Evolutionary conservation across 2,888 invertebrate species (phyloP).

Genomic region (Cephus sareptanus): DNA sequence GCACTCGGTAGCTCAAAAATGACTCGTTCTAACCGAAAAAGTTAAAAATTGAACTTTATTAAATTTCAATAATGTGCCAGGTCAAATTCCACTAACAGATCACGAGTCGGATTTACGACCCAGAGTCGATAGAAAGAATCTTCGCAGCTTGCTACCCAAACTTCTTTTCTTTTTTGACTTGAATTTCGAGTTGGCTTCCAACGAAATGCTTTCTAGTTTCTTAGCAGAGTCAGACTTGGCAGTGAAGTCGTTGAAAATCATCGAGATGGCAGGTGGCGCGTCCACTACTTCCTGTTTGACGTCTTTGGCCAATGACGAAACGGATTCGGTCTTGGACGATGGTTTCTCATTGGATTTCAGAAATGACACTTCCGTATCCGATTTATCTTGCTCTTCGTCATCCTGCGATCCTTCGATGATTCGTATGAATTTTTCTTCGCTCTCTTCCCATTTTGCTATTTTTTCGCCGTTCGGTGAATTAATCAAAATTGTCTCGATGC

Average conservation of each 20-base stretch:
- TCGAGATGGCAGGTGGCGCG: background rate
- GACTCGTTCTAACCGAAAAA: background rate
- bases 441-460: conserved; percentile 42
- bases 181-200: background rate
- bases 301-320: background rate
- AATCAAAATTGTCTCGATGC: conserved; percentile 7
- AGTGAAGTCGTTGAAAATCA: background rate
- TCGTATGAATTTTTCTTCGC: conserved; percentile 42
- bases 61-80: background rate
- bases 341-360: background rate
- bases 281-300: background rate
- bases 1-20: background rate
- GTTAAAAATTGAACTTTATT: background rate
- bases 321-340: background rate
- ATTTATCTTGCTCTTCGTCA: conserved; percentile 4
- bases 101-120: conserved; percentile 22
- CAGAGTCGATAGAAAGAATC: conserved; percentile 37
- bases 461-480: background rate
- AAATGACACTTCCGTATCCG: conserved; percentile 3
- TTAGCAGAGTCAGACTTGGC: background rate
- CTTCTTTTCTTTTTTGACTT: conserved; percentile 29
- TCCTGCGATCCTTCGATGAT: conserved; percentile 31
- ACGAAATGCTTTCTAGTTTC: background rate
- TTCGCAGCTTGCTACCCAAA: conserved; percentile 36
- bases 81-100: background rate